A percentile compares a stretch with the other conserved stretches of the same genome.
Evolutionary conservation across 2,797 vertebrate genomes (phyloP).

Genomic region (Emydoidea blandingii): DNA sequence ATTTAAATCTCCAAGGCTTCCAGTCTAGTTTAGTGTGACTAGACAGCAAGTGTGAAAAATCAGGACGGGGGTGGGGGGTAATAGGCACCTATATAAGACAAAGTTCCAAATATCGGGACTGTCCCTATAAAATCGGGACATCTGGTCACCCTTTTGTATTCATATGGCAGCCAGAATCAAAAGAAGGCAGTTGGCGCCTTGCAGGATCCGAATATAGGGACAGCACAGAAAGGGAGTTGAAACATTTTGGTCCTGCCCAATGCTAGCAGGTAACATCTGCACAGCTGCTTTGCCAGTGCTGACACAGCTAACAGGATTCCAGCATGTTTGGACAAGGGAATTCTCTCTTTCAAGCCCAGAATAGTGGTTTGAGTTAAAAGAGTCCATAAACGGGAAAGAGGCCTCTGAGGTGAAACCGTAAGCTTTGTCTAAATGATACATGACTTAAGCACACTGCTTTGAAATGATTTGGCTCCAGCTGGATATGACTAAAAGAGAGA

Average conservation of each 20-base stretch:
- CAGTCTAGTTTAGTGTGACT: not conserved
- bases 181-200: not conserved
- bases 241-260: not conserved
- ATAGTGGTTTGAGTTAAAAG: not conserved
- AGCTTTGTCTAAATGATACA: not conserved
- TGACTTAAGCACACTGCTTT: not conserved
- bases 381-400: not conserved
- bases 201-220: not conserved
- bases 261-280: not conserved
- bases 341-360: not conserved
- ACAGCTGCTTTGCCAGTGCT: not conserved
- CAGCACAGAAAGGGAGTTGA: not conserved
- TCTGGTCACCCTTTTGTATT: not conserved
- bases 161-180: not conserved
- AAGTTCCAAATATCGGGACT: too few species aligned
- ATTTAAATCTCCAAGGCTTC: not conserved
- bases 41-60: too few species aligned
- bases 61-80: too few species aligned
- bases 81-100: too few species aligned
- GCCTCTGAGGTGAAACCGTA: not conserved
- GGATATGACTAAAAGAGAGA: not conserved
- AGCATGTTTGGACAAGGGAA: not conserved
- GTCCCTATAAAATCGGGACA: too few species aligned
- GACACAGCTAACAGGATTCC: not conserved
- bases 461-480: conserved; percentile 3